phyloP scores from a whole-genome alignment of 2,113 vertebrate species.

The Mesitornis unicolor region DNA sequence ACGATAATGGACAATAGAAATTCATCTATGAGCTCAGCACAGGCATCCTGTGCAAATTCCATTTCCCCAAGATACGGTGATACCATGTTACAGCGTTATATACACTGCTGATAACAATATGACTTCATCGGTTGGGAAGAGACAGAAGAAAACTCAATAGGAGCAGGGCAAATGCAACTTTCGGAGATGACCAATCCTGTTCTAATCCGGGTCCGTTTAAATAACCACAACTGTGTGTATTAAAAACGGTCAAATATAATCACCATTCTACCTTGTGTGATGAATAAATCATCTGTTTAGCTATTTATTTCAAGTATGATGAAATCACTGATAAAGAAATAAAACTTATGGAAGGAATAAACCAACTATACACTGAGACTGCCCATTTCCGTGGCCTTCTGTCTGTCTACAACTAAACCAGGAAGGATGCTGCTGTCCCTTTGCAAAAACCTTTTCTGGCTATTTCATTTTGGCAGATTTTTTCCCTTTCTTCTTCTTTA shows the following conservation, averaged over 20 bases:
- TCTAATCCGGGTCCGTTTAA: background rate
- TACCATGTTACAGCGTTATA: slow-evolving; percentile 24
- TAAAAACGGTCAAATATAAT: slow-evolving; percentile 6
- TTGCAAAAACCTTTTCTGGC: background rate
- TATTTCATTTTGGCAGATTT: background rate
- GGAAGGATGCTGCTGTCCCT: background rate
- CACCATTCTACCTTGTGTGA: background rate
- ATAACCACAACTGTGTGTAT: background rate
- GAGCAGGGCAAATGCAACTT: background rate
- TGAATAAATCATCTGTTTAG: slow-evolving; percentile 9
- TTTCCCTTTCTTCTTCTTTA: background rate
- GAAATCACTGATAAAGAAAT: slow-evolving; percentile 9
- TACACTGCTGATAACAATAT: background rate
- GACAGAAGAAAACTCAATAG: background rate
- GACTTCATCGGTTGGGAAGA: slow-evolving; percentile 16
- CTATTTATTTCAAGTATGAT: background rate
- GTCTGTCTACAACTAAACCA: background rate
- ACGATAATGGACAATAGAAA: slow-evolving; percentile 71
- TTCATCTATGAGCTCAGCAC: slow-evolving; percentile 61
- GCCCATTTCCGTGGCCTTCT: background rate
- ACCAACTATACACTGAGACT: background rate
- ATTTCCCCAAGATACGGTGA: slow-evolving; percentile 53
- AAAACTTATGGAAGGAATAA: background rate
- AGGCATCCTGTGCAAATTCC: slow-evolving; percentile 55
- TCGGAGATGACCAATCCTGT: background rate